Percentiles rank a stretch among this genome's conserved stretches.
These are phyloP conservation scores for Papilio machaon DNA, from an alignment of 1,140 invertebrate species.

Conservation along the genomic window DNA sequence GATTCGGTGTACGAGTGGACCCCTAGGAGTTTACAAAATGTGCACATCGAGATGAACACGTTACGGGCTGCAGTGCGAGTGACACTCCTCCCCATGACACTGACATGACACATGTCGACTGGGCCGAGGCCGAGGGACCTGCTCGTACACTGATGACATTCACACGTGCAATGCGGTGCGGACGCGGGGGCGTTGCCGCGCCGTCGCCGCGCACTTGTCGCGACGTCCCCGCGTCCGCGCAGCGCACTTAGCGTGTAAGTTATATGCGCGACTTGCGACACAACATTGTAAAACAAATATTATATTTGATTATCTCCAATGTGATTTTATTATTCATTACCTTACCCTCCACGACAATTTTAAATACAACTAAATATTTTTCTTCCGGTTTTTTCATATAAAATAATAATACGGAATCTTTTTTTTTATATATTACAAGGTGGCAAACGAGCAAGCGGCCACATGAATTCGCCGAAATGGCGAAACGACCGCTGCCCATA, in stretches of 20 bases:
- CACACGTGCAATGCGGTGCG: not conserved
- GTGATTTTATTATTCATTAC: conserved; percentile 46
- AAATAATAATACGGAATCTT: not conserved
- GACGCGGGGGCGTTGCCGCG: too few relatives aligned
- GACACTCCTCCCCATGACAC: too few relatives aligned
- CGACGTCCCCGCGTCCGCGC: not conserved
- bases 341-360: not conserved
- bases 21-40: not conserved
- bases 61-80: too few relatives aligned
- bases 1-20: conserved; percentile 28
- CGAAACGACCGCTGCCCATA: too few relatives aligned
- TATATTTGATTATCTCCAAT: conserved; percentile 63
- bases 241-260: conserved; percentile 23
- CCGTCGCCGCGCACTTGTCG: too few relatives aligned
- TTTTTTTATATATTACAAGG: too few relatives aligned
- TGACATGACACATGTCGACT: too few relatives aligned
- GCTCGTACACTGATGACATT: conserved; percentile 28
- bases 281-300: conserved; percentile 61
- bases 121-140: not conserved
- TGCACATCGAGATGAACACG: too few relatives aligned
- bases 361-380: not conserved
- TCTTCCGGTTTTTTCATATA: not conserved
- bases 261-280: conserved; percentile 42
- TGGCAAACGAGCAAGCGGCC: too few relatives aligned
- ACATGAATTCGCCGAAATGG: too few relatives aligned